Conservation (phyloP, 2,797 vertebrate genomes). For the Sebastes matsubarae region DNA sequence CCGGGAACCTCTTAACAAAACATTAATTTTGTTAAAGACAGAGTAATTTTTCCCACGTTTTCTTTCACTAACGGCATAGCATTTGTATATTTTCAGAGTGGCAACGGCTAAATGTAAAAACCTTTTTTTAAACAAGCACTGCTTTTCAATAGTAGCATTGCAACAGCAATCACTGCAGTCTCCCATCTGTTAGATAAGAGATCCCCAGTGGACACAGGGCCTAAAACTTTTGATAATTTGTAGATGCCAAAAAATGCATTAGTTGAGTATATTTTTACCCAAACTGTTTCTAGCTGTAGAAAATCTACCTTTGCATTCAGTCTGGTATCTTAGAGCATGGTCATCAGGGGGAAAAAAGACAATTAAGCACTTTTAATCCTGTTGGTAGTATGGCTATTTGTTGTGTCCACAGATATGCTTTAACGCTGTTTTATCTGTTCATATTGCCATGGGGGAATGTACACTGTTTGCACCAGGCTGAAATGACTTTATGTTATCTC, state of each 20-base stretch:
- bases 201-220: constrained; percentile 60
- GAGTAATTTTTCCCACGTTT: neutral
- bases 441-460: constrained; percentile 35
- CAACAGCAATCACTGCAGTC: neutral
- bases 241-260: constrained; percentile 11
- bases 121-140: accelerated
- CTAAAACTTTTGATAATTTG: constrained; percentile 1
- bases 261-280: constrained; percentile 19
- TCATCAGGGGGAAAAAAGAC: neutral
- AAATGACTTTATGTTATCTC: constrained; percentile 12
- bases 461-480: constrained; percentile 42
- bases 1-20: constrained; percentile 53
- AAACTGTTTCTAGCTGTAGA: constrained; percentile 4
- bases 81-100: neutral
- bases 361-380: constrained; percentile 14
- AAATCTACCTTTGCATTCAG: constrained; percentile 9
- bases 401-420: constrained; percentile 55
- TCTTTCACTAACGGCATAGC: neutral
- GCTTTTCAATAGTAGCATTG: neutral
- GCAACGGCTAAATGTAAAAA: neutral
- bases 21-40: neutral
- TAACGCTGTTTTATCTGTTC: constrained; percentile 54
- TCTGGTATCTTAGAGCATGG: constrained; percentile 2
- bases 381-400: constrained; percentile 32
- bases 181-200: constrained; percentile 10